Base-by-base conservation (phyloP, 2,888 invertebrate genomes). In the Limenitis camilla region DNA sequence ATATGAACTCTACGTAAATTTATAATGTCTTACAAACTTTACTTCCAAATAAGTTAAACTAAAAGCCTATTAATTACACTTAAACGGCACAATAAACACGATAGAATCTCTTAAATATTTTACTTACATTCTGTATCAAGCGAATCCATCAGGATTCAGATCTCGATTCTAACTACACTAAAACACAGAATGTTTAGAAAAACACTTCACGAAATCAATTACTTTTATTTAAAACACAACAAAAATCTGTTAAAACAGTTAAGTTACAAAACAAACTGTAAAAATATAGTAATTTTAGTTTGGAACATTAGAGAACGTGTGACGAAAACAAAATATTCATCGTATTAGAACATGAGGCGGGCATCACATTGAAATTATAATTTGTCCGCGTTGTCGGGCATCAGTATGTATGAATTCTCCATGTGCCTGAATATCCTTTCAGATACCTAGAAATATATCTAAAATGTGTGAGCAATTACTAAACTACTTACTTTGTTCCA, bases 331-430 rank as follows among this genome's bases (percentile, higher is more conserved):
- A 59, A 49, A 56, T 68, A 67, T 67, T 65, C 65, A 62, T 49
- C 53, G 58, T 55, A 66, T 67, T 72, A 68, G 68, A 66, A 67
- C 61, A 56, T 55, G 65, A 58, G 65, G 64, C 42, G 62, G 74
- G 74, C 71, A 73, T 59, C 73, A 56, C 62, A 72, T 81, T 80
- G 77, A 80, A 81, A 82, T 82, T 83, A 72, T 81, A 84, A 85
- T 84, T 61, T 59, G 63, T 55, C 69, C 64, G 67, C 65, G 70
- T 65, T 65, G 66, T 69, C 72, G 60, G 52, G 48, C 56, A 69
- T 72, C 62, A 70, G 65, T 80, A 81, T 80, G 76, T 75, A 81
- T 78, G 77, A 72, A 64, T 56, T 40, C 50, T 36, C 30, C 44
- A 52, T 56, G 50, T 52, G 52, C 55, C 50, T 40, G 53, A 53